Conservation (phyloP, 92 coral and sea anemone species). For the Porites rus region DNA sequence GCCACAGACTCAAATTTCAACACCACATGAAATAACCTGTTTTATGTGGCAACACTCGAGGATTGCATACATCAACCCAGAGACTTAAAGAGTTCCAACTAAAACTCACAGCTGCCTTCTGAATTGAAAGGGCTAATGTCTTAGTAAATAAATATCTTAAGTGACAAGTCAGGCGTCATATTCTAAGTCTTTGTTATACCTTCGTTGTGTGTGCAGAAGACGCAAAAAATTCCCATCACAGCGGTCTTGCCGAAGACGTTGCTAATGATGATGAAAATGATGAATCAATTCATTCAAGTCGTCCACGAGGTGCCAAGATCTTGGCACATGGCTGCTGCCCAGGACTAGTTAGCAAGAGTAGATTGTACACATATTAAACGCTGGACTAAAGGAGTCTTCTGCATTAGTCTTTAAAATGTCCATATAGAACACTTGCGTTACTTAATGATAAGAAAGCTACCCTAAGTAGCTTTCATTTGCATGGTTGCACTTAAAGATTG, state of each 20-base stretch:
- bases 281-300: slow-evolving; percentile 51
- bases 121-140: background rate
- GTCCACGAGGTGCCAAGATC: slow-evolving; percentile 76
- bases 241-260: slow-evolving; percentile 62
- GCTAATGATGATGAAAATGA: slow-evolving; percentile 66
- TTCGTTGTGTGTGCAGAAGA: slow-evolving; percentile 93
- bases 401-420: background rate
- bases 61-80: background rate
- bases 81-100: background rate
- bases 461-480: too few relatives aligned
- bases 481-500: too few relatives aligned
- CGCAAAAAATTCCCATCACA: slow-evolving; percentile 65
- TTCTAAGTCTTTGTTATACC: slow-evolving; percentile 95
- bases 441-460: too few relatives aligned
- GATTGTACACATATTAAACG: slow-evolving; percentile 30
- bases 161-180: slow-evolving; percentile 46
- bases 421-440: background rate
- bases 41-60: background rate
- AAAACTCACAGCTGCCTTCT: background rate
- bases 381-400: background rate
- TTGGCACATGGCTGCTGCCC: slow-evolving; percentile 89
- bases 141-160: background rate
- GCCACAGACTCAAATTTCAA: too few relatives aligned
- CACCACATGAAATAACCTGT: too few relatives aligned
- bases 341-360: slow-evolving; percentile 85